These are phyloP conservation scores for Noctua pronuba DNA, from an alignment of 2,888 invertebrate genomes.

Conservation along the genomic window DNA sequence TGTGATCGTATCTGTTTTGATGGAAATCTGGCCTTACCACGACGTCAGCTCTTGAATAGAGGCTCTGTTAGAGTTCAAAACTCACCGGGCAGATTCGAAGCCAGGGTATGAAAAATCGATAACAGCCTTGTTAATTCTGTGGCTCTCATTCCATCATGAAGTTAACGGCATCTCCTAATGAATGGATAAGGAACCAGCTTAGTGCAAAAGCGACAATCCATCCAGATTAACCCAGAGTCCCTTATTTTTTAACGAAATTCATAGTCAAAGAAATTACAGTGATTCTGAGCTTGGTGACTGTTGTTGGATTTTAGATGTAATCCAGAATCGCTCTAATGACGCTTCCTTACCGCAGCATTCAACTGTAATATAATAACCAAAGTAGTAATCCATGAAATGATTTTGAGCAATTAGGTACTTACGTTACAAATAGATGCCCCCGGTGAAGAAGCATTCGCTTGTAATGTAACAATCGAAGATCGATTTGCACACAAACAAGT, in stretches of 20 bases:
- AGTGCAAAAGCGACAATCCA: not conserved
- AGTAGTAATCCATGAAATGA: too few species aligned
- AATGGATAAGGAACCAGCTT: not conserved
- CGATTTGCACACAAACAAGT: not conserved
- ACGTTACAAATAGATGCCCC: not conserved
- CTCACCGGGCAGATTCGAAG: too few species aligned
- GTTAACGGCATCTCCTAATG: not conserved
- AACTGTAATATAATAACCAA: not conserved
- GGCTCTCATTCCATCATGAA: not conserved
- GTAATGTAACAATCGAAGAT: not conserved
- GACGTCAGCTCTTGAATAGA: too few species aligned
- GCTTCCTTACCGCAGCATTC: not conserved
- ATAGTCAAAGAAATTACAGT: not conserved
- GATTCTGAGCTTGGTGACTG: not conserved
- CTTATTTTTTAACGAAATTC: too few species aligned
- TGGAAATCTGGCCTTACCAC: not conserved
- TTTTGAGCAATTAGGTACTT: not conserved
- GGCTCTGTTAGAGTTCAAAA: not conserved
- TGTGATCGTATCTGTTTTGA: not conserved
- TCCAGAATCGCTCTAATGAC: not conserved
- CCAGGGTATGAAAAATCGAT: not conserved
- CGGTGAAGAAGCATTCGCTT: not conserved
- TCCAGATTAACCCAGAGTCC: too few species aligned
- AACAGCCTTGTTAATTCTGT: not conserved
- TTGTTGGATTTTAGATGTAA: not conserved